These are phyloP conservation scores for Platycheirus rosarum DNA, from an alignment of 2,888 invertebrate genomes.

Conservation along the genomic window DNA sequence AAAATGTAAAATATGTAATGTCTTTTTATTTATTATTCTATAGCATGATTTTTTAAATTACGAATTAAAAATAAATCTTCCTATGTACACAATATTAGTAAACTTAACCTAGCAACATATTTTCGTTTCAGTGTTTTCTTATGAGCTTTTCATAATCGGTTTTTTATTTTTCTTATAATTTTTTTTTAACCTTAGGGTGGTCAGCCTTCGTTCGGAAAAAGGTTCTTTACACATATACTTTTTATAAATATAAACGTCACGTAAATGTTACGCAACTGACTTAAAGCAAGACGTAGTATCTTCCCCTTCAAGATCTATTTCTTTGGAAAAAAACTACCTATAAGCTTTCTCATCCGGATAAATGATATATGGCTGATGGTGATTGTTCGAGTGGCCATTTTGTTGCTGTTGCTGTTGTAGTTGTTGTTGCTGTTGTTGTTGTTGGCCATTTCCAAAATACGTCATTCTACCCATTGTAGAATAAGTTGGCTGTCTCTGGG, in stretches of 20 bases:
- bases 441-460: slow-evolving; percentile 83
- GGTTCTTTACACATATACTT: background rate
- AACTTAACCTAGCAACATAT: no score
- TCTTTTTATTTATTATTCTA: no score
- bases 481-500: slow-evolving; percentile 84
- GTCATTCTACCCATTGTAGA: slow-evolving; percentile 86
- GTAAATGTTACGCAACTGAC: slow-evolving; percentile 81
- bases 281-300: slow-evolving; percentile 75
- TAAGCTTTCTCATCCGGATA: slow-evolving; percentile 83
- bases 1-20: no score
- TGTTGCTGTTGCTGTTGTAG: slow-evolving; percentile 75
- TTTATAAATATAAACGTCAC: slow-evolving; percentile 75
- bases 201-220: background rate
- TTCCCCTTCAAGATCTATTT: slow-evolving; percentile 31
- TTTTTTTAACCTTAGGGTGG: background rate
- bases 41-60: no score
- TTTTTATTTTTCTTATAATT: no score
- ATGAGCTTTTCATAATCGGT: no score
- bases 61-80: no score
- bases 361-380: slow-evolving; percentile 81
- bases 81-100: no score
- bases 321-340: slow-evolving; percentile 78
- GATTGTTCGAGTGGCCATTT: slow-evolving; percentile 76
- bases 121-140: no score
- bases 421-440: slow-evolving; percentile 81